A percentile compares a stretch with the other conserved stretches of the same genome.
These are phyloP conservation scores for Atta texana DNA, from an alignment of 1,140 invertebrate genomes.

Conservation along the genomic window DNA sequence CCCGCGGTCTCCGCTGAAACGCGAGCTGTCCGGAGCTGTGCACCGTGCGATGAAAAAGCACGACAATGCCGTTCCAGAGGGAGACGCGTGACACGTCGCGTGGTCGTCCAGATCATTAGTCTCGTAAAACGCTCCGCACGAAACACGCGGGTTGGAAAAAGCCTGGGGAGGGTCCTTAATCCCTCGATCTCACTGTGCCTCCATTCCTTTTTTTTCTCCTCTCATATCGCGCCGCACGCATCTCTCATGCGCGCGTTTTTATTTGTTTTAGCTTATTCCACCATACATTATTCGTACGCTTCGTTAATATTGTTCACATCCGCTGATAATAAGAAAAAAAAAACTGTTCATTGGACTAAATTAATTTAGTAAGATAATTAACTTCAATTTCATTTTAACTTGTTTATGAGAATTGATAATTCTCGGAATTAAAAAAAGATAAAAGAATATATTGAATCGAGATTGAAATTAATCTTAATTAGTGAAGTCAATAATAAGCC, in stretches of 20 bases:
- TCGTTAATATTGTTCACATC: neutral
- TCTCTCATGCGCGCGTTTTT: neutral
- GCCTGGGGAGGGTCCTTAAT: slow-evolving; percentile 13
- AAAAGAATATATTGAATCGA: too few species aligned
- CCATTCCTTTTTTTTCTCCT: neutral
- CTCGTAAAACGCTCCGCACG: slow-evolving; percentile 52
- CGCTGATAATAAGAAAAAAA: too few species aligned
- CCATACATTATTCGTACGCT: neutral
- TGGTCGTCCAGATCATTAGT: slow-evolving; percentile 61
- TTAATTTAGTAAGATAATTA: too few species aligned
- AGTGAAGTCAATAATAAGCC: too few species aligned
- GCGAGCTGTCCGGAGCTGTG: neutral
- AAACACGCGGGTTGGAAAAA: slow-evolving; percentile 11
- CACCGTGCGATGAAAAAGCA: slow-evolving; percentile 50
- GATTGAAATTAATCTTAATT: too few species aligned
- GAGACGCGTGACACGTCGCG: slow-evolving; percentile 58
- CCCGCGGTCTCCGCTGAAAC: slow-evolving; percentile 1
- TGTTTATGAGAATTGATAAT: too few species aligned
- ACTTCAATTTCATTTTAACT: too few species aligned
- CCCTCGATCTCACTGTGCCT: slow-evolving; percentile 4
- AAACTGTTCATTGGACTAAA: too few species aligned
- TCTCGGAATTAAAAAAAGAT: too few species aligned
- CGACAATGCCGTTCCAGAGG: slow-evolving; percentile 46
- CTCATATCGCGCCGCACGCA: neutral
- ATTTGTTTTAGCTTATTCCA: neutral